Base-by-base conservation (phyloP, 2,888 invertebrate genomes). In the Malthinus flaveolus region DNA sequence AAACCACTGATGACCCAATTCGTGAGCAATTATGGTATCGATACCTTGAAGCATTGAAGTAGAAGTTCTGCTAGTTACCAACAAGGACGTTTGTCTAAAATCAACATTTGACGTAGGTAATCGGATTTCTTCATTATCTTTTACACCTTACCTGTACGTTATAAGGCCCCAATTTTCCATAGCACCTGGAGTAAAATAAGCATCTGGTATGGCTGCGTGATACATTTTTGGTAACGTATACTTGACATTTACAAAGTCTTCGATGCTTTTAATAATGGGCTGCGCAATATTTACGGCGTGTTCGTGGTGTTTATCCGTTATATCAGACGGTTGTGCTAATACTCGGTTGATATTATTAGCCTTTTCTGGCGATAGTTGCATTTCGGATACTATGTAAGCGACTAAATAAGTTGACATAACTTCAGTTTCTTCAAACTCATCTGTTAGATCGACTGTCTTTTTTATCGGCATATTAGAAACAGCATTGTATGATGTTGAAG, bases 111-210 rank as follows among this genome's bases (percentile, higher is more conserved):
- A n/a, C n/a, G n/a, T 23, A 3, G 23, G 9, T 9, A 39, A 1
- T 3, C 9, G 15, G 8, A n/a, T 9, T n/a, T 13, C 10, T 23
- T 15, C 11, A 11, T 1, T 1, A 4, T 8, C 9, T 49, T 7
- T 1, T 1, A 12, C 13, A 9, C 7, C 11, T 12, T 54, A 54
- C 87, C 84, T 84, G 79, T 90, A 93, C 1, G 91, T 91, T 31
- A 93, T 88, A 37, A 95, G 78, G 4, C 95, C 95, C 95, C 95
- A 95, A 74, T 95, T 96, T 74, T 96, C 95, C 94, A 95, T 95
- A 9, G 56, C 56, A 44, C 35, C 35, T 11, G 32, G 23, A n/a
- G 5, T 7, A 35, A 33, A 50, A 32, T 46, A 34, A 10, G 35
- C 45, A 10, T 56, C 15, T 3, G 56, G 49, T 42, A 56, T 56